Percentiles rank a stretch among this genome's conserved stretches.
Evolutionary conservation across 1,140 invertebrate genomes (phyloP).

Genomic region (Dendroctonus valens): DNA sequence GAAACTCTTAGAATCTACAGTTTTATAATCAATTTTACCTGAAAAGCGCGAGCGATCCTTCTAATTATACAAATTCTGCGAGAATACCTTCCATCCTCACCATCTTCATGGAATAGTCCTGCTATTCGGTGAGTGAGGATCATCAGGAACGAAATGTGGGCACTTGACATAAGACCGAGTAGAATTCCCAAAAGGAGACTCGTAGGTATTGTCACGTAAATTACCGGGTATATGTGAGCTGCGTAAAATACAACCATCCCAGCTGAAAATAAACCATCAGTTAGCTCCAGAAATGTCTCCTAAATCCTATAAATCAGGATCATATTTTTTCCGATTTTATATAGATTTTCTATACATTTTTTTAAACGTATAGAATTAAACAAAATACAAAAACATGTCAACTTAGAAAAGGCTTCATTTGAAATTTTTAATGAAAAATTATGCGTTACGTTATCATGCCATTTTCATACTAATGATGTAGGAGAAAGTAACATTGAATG

Average conservation of each 20-base stretch:
- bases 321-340: too few species aligned
- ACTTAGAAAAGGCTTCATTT: too few species aligned
- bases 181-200: constrained; percentile 61
- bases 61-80: constrained; percentile 50
- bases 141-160: constrained; percentile 60
- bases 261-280: constrained; percentile 23
- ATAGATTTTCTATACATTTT: too few species aligned
- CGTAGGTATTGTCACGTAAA: constrained; percentile 59
- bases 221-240: constrained; percentile 61
- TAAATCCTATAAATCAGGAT: too few species aligned
- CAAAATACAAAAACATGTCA: too few species aligned
- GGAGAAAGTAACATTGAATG: too few species aligned
- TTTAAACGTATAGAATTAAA: too few species aligned
- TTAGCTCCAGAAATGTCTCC: too few species aligned
- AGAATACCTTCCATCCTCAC: constrained; percentile 48
- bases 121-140: constrained; percentile 58
- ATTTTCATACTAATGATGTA: too few species aligned
- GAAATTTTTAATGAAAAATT: too few species aligned
- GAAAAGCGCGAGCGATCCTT: constrained; percentile 52
- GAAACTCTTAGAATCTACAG: too few species aligned
- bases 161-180: constrained; percentile 56
- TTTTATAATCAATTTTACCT: constrained; percentile 39
- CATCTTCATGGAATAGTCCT: constrained; percentile 56
- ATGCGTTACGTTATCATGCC: too few species aligned
- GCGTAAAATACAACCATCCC: constrained; percentile 54